Evolutionary conservation across 2,888 invertebrate species (phyloP).

Genomic region (Spodoptera picta): DNA sequence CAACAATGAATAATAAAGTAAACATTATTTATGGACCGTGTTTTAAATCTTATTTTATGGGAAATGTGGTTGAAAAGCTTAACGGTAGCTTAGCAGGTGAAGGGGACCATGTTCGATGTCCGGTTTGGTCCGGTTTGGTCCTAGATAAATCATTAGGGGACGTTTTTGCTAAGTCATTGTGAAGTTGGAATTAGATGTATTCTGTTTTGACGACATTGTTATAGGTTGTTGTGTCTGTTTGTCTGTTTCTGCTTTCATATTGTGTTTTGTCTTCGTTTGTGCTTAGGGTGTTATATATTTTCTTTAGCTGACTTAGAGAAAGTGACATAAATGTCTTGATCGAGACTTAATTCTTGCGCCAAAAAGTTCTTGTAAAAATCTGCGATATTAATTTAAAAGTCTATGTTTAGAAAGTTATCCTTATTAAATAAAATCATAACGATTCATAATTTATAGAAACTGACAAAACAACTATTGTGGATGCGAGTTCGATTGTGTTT

Average conservation of each 20-base stretch:
- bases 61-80: constrained; percentile 83
- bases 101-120: constrained; percentile 53
- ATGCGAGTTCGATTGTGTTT: constrained; percentile 44
- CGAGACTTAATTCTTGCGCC: too few species aligned
- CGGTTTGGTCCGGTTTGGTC: constrained; percentile 62
- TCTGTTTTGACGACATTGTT: constrained; percentile 33
- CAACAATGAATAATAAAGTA: constrained; percentile 72
- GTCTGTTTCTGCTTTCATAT: too few species aligned
- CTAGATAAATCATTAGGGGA: constrained; percentile 57
- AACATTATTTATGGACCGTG: constrained; percentile 75
- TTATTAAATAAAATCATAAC: too few species aligned
- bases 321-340: too few species aligned
- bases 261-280: too few species aligned
- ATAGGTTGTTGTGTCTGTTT: constrained; percentile 4
- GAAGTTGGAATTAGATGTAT: constrained; percentile 35
- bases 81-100: constrained; percentile 80
- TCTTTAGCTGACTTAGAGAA: too few species aligned
- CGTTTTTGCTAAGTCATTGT: constrained; percentile 58
- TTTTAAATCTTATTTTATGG: constrained; percentile 87
- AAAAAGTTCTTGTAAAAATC: too few species aligned
- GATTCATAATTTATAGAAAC: neutral
- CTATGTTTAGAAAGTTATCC: too few species aligned
- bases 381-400: too few species aligned
- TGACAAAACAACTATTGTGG: constrained; percentile 7
- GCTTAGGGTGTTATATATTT: too few species aligned